A percentile compares a stretch with the other conserved stretches of the same genome.
Evolutionary conservation across 2,888 invertebrate species (phyloP).

Genomic region (Athalia circularis): DNA sequence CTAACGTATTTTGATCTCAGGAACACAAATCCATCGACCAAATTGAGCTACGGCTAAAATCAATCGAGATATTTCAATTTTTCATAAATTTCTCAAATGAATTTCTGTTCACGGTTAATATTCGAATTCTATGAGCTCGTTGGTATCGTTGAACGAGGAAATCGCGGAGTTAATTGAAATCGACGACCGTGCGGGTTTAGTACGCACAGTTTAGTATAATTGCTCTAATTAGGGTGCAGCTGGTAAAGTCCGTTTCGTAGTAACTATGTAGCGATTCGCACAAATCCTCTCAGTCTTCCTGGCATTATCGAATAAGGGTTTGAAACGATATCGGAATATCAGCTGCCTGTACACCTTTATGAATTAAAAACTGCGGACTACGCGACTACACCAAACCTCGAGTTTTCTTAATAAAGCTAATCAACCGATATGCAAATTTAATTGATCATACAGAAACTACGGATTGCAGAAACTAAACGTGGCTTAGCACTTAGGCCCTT

Average conservation of each 20-base stretch:
- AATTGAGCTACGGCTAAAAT: no score
- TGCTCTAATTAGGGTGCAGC: not conserved
- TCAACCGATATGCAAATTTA: conserved; percentile 43
- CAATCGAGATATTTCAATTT: no score
- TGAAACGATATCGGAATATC: not conserved
- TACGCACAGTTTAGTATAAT: not conserved
- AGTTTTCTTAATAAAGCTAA: conserved; percentile 33
- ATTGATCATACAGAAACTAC: conserved; percentile 16
- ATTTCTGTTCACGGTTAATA: no score
- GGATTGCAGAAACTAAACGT: conserved; percentile 24
- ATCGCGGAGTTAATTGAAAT: not conserved
- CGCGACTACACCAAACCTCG: not conserved
- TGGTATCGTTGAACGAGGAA: not conserved
- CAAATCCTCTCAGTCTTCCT: not conserved
- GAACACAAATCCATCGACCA: no score
- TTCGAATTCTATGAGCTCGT: not conserved
- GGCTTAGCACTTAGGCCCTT: conserved; percentile 34
- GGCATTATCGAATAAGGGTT: conserved; percentile 13
- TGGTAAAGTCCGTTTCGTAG: not conserved
- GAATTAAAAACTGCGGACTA: conserved; percentile 23
- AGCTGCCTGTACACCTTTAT: not conserved
- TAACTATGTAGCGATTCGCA: conserved; percentile 1
- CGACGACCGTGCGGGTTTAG: not conserved
- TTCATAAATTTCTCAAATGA: no score
- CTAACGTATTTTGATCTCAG: no score